Percentiles rank a stretch among this genome's conserved stretches.
These are phyloP conservation scores for Thera obeliscata DNA, from an alignment of 2,888 invertebrate species.

Conservation along the genomic window DNA sequence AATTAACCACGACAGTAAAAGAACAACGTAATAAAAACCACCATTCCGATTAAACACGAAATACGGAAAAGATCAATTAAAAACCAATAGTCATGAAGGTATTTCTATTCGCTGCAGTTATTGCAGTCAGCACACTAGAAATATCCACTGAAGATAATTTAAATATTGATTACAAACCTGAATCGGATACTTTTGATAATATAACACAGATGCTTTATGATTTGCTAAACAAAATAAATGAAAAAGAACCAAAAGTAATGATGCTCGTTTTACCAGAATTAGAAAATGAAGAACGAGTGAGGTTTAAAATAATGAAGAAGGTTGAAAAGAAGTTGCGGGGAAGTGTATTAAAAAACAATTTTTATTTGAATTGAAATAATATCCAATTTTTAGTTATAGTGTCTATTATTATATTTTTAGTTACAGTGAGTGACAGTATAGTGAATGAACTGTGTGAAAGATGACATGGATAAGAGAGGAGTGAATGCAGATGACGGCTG, in stretches of 20 bases:
- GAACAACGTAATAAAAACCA: neutral
- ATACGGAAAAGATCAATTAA: neutral
- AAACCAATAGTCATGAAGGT: conserved; percentile 15
- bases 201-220: neutral
- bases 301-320: conserved; percentile 3
- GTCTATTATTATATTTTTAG: too few relatives aligned
- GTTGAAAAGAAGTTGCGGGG: conserved; percentile 1
- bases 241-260: conserved; percentile 1
- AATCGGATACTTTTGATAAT: neutral
- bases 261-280: conserved; percentile 20
- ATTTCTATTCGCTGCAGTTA: neutral
- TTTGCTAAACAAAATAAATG: neutral
- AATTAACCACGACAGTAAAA: neutral
- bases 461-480: too few relatives aligned
- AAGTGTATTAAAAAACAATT: neutral
- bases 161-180: neutral
- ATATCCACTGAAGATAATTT: neutral
- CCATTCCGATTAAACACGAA: conserved; percentile 5
- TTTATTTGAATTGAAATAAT: neutral
- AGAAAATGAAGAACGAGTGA: conserved; percentile 45
- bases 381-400: too few relatives aligned
- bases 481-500: too few relatives aligned
- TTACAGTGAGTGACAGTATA: too few relatives aligned
- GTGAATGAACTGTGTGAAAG: too few relatives aligned
- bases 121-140: neutral